Evolutionary conservation across 2,113 vertebrate species (phyloP).

Genomic region (Myrmophylax atrothorax): DNA sequence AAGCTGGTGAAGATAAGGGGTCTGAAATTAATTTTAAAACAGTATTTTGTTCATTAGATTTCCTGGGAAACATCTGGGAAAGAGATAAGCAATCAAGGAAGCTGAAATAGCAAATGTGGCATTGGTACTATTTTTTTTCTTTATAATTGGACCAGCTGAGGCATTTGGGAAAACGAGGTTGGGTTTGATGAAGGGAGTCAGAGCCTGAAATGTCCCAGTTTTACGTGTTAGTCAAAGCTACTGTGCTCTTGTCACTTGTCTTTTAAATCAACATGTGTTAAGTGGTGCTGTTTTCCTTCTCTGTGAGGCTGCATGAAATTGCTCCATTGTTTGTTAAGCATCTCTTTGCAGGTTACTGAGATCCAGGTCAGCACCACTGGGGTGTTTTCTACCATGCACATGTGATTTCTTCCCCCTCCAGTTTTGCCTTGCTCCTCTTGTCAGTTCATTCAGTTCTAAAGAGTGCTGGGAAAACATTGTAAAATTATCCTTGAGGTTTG

Average conservation of each 20-base stretch:
- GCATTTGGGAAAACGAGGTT: neutral
- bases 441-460: neutral
- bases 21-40: neutral
- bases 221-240: neutral
- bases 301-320: neutral
- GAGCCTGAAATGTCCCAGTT: slow-evolving; percentile 1
- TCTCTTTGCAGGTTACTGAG: neutral
- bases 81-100: neutral
- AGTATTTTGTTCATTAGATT: neutral
- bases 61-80: neutral
- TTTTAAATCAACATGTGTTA: neutral
- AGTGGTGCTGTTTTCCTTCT: neutral
- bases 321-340: neutral
- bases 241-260: neutral
- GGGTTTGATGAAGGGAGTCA: neutral
- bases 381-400: neutral
- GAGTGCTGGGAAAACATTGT: neutral
- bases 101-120: neutral
- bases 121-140: neutral
- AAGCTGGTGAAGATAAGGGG: neutral
- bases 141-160: neutral
- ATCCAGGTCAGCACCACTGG: neutral
- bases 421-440: neutral
- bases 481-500: neutral
- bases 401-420: neutral